These are phyloP conservation scores for Drosophila macrospina DNA, from an alignment of 2,888 invertebrate genomes.

Conservation along the genomic window DNA sequence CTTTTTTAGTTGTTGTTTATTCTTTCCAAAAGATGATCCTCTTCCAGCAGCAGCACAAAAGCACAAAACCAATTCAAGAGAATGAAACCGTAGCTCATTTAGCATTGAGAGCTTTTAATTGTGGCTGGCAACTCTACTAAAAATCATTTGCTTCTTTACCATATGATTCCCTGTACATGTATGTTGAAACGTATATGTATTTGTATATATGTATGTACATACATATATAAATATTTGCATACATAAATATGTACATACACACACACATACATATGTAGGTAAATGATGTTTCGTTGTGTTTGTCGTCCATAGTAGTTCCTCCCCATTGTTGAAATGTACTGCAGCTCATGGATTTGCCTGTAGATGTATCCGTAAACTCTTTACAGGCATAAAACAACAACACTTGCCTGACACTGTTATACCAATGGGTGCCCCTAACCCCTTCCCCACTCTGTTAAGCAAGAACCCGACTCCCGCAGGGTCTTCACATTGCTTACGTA, in stretches of 20 bases:
- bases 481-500: slow-evolving; percentile 38
- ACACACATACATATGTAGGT: background rate
- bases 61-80: slow-evolving; percentile 72
- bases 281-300: slow-evolving; percentile 9
- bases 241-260: background rate
- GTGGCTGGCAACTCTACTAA: slow-evolving; percentile 35
- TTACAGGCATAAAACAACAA: slow-evolving; percentile 20
- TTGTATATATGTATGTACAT: background rate
- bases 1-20: slow-evolving; percentile 65
- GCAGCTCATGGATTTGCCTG: slow-evolving; percentile 27
- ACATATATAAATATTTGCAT: slow-evolving; percentile 19
- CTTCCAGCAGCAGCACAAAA: slow-evolving; percentile 76
- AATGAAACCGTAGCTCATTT: slow-evolving; percentile 81
- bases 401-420: slow-evolving; percentile 43
- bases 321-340: slow-evolving; percentile 15
- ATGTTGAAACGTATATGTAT: background rate
- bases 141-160: slow-evolving; percentile 56
- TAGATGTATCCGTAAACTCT: slow-evolving; percentile 37
- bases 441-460: slow-evolving; percentile 18
- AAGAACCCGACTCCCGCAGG: slow-evolving; percentile 71
- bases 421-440: slow-evolving; percentile 59
- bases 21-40: slow-evolving; percentile 76
- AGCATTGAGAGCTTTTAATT: slow-evolving; percentile 49
- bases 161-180: slow-evolving; percentile 32
- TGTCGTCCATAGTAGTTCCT: slow-evolving; percentile 29